phyloP scores from a whole-genome alignment of 2,113 vertebrate genomes.

The Ginglymostoma cirratum region DNA sequence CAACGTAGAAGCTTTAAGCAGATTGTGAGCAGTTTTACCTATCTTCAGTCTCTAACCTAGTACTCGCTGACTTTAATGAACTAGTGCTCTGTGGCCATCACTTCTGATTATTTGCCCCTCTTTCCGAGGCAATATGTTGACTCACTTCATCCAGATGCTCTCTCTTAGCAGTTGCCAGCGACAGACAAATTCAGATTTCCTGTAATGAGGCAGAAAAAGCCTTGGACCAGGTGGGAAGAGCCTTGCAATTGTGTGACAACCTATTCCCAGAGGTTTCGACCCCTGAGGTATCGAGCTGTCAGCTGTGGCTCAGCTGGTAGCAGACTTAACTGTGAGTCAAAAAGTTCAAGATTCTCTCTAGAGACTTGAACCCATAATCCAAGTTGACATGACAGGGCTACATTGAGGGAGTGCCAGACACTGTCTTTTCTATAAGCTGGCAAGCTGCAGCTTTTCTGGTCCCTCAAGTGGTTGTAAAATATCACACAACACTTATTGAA shows the following conservation, averaged over 20 bases:
- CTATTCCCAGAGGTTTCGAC: neutral
- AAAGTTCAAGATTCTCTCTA: neutral
- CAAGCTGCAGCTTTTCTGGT: neutral
- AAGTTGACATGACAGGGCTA: neutral
- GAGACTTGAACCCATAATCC: neutral
- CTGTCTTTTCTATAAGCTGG: neutral
- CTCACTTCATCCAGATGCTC: neutral
- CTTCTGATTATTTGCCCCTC: neutral
- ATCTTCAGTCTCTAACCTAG: neutral
- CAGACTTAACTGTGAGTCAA: neutral
- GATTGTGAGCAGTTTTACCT: neutral
- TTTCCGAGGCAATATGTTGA: neutral
- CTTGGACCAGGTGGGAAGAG: neutral
- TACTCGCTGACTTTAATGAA: neutral
- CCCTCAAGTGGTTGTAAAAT: neutral
- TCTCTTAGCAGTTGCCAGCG: too few species aligned
- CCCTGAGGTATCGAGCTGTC: neutral
- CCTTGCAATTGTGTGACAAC: neutral
- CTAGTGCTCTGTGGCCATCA: neutral
- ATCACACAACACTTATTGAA: neutral
- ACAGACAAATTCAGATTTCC: neutral
- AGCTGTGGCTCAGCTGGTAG: neutral
- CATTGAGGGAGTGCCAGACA: neutral
- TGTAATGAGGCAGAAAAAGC: neutral
- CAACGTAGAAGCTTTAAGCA: slow-evolving; percentile 40